phyloP scores from a whole-genome alignment of 2,888 invertebrate species.

The Heteromurus nitidus region DNA sequence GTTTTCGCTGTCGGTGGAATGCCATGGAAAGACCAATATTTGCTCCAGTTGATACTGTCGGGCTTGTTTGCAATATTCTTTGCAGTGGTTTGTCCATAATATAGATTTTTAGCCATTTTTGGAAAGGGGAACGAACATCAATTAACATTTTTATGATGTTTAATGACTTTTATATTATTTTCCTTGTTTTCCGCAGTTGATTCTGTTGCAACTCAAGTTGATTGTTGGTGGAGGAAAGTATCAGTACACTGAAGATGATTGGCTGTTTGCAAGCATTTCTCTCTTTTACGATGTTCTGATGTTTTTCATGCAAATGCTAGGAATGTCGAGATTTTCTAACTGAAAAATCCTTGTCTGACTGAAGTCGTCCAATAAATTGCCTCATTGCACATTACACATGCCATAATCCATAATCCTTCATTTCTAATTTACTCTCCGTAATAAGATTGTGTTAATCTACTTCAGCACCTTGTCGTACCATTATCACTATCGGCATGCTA shows the following conservation, averaged over 20 bases:
- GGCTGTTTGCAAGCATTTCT: slow-evolving; percentile 41
- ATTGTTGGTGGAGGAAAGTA: slow-evolving; percentile 39
- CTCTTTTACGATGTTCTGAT: slow-evolving; percentile 40
- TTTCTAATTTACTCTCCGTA: too few species aligned
- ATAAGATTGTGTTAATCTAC: too few species aligned
- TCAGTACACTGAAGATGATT: slow-evolving; percentile 29
- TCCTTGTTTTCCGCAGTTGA: too few species aligned
- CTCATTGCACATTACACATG: too few species aligned
- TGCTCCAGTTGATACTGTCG: neutral
- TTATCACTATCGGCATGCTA: too few species aligned
- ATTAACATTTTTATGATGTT: too few species aligned
- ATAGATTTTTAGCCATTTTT: too few species aligned
- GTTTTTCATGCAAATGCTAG: slow-evolving; percentile 25
- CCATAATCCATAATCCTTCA: too few species aligned
- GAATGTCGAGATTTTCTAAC: neutral
- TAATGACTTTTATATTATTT: too few species aligned
- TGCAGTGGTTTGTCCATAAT: slow-evolving; percentile 12
- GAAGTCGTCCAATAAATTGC: too few species aligned
- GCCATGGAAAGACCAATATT: neutral
- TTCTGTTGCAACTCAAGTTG: slow-evolving; percentile 20
- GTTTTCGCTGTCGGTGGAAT: neutral
- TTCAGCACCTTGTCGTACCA: too few species aligned
- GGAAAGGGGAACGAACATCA: too few species aligned
- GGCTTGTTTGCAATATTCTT: slow-evolving; percentile 7
- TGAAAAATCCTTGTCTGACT: neutral